Conservation (phyloP, 2,797 vertebrate genomes). For the Poeciliopsis infans region DNA sequence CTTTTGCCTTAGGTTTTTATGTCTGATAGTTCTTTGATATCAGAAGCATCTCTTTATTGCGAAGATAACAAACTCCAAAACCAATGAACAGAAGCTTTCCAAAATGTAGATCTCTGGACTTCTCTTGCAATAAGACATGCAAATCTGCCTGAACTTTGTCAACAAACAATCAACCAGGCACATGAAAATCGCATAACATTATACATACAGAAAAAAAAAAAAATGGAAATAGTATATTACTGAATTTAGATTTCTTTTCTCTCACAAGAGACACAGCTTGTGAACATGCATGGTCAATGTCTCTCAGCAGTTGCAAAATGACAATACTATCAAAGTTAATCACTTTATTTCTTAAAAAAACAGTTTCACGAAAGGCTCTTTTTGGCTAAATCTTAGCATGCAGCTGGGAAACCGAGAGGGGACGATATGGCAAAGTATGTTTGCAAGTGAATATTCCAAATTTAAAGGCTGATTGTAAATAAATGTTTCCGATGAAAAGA, state of each 20-base stretch:
- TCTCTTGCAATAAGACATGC: neutral
- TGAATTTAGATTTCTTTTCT: neutral
- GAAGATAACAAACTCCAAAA: neutral
- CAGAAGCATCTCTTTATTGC: neutral
- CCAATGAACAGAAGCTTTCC: neutral
- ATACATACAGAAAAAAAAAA: neutral
- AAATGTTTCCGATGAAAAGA: conserved; percentile 1
- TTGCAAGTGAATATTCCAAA: neutral
- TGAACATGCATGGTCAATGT: neutral
- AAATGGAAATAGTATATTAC: neutral
- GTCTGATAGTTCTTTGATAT: neutral
- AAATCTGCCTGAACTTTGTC: neutral
- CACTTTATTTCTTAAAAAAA: neutral
- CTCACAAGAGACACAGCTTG: neutral
- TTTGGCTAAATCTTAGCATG: neutral
- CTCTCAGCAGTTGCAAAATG: neutral
- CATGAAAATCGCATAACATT: neutral
- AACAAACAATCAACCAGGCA: neutral
- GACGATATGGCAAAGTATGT: neutral
- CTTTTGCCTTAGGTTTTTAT: neutral
- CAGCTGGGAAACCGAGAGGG: neutral
- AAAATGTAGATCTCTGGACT: neutral
- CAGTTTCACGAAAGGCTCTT: neutral
- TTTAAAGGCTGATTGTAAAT: neutral
- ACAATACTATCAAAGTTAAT: neutral